Evolutionary conservation across 1,140 invertebrate species (phyloP).

Genomic region (Nasonia giraulti): DNA sequence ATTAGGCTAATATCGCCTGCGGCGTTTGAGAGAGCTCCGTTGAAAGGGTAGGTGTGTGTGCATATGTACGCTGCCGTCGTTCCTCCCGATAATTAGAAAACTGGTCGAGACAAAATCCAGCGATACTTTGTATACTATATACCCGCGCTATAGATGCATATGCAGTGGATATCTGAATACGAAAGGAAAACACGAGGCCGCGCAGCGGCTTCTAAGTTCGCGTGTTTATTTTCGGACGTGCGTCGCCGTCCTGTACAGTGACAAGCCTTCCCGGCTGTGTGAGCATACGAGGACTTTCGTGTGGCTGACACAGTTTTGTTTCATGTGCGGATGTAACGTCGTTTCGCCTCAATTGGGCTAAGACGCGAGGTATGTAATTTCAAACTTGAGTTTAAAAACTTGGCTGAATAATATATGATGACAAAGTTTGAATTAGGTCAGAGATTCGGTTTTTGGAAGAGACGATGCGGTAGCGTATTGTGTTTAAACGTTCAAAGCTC

Average conservation of each 20-base stretch:
- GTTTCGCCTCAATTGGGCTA: background rate
- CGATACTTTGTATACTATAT: background rate
- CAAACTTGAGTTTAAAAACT: background rate
- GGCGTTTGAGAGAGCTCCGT: conserved; percentile 31
- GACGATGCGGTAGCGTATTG: no score
- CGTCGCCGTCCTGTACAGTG: background rate
- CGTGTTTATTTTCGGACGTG: conserved; percentile 11
- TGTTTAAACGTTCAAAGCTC: background rate
- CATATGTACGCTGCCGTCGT: background rate
- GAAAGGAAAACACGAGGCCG: background rate
- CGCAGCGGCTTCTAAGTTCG: conserved; percentile 9
- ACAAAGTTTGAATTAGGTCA: background rate
- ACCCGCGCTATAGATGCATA: background rate
- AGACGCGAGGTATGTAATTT: background rate
- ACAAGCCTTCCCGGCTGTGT: background rate
- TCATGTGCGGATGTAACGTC: background rate
- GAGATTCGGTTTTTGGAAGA: no score
- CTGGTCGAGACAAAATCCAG: background rate
- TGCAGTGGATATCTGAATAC: background rate
- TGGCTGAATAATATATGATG: background rate
- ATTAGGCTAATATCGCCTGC: conserved; percentile 56
- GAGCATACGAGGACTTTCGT: background rate
- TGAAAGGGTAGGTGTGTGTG: background rate
- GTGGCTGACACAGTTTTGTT: conserved; percentile 12
- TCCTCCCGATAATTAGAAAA: conserved; percentile 40